Evolutionary conservation across 2,797 vertebrate species (phyloP).

Genomic region (Onychomys arenicola): DNA sequence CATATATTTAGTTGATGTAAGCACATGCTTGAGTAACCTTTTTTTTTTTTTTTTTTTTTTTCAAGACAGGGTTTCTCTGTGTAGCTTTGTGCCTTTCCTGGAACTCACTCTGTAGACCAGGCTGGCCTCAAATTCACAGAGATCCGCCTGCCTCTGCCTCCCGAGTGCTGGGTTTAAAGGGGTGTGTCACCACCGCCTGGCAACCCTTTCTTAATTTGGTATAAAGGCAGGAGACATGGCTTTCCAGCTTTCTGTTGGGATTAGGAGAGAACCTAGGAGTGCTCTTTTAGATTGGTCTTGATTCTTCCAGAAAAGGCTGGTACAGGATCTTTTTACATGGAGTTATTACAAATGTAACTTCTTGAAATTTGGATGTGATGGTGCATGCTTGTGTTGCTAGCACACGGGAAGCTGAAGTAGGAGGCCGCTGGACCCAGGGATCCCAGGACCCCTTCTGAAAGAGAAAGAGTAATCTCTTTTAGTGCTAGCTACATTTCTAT

Average conservation of each 20-base stretch:
- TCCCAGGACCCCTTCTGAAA: background rate
- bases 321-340: background rate
- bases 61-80: no score
- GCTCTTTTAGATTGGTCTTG: background rate
- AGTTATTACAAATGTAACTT: background rate
- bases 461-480: background rate
- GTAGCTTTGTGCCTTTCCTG: no score
- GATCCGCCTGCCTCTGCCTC: no score
- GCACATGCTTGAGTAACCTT: background rate
- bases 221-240: background rate
- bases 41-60: background rate
- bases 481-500: background rate
- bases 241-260: background rate
- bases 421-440: background rate
- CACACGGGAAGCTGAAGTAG: background rate
- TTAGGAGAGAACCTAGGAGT: background rate
- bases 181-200: no score
- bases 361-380: background rate
- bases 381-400: no score
- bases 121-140: no score
- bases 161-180: no score
- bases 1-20: background rate
- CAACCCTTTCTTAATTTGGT: background rate
- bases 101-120: no score
- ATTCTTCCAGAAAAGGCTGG: background rate